Evolutionary conservation across 2,888 invertebrate species (phyloP).

Genomic region (Acrobasis suavella): DNA sequence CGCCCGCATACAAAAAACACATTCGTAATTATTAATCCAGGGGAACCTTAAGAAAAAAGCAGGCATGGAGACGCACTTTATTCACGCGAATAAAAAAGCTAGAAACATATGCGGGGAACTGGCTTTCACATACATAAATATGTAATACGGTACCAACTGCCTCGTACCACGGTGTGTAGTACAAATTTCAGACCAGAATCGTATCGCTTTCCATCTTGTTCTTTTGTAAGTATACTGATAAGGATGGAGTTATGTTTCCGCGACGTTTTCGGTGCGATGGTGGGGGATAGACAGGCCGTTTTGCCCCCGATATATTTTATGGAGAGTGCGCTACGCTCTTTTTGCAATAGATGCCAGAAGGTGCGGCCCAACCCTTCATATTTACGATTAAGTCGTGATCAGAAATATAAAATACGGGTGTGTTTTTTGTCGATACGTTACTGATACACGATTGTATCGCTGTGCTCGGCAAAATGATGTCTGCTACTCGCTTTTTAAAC

Average conservation of each 20-base stretch:
- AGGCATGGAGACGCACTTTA: constrained; percentile 58
- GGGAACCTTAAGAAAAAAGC: constrained; percentile 45
- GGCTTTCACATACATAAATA: constrained; percentile 68
- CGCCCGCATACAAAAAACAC: constrained; percentile 17
- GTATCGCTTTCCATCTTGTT: constrained; percentile 6
- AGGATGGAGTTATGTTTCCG: constrained; percentile 1
- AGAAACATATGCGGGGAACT: constrained; percentile 71
- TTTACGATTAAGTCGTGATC: constrained; percentile 82
- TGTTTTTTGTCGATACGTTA: constrained; percentile 71
- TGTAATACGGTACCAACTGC: constrained; percentile 49
- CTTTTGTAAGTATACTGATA: constrained; percentile 6
- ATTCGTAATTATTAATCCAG: constrained; percentile 32
- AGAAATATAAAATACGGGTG: constrained; percentile 75
- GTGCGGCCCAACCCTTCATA: constrained; percentile 79
- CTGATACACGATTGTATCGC: constrained; percentile 54
- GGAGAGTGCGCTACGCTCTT: constrained; percentile 75
- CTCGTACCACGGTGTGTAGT: constrained; percentile 25
- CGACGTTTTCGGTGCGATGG: constrained; percentile 22
- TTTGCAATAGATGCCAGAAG: constrained; percentile 80
- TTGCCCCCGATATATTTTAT: constrained; percentile 76
- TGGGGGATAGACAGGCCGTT: constrained; percentile 37
- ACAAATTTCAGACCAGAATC: constrained; percentile 6
- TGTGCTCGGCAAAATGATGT: constrained; percentile 40
- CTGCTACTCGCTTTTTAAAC: constrained; percentile 32
- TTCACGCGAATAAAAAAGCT: constrained; percentile 70